Evolutionary conservation across 2,797 vertebrate genomes (phyloP), one percentile per base, ranked within the genome.

Genomic region (Cynopterus sphinx): DNA sequence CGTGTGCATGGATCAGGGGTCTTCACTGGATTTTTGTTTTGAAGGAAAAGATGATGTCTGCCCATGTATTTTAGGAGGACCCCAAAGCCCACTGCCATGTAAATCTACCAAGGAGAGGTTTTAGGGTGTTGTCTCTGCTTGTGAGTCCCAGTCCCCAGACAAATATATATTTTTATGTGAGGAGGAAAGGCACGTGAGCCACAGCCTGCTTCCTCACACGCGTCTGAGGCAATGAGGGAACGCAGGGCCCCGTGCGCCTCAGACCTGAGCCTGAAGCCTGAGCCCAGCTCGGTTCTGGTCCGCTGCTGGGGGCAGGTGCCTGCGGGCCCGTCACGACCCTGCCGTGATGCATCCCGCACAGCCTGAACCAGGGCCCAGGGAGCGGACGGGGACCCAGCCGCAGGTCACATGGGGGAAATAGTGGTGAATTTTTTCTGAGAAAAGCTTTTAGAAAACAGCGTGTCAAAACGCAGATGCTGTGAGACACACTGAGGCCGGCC

Each of bases 401-500:
- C 51, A 31, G 46, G 28, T 79, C 26, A 22, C 43, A 17, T 0
- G 8, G n/a, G 68, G 43, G 57, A 39, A 39, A 82, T 5, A 16
- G n/a, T 26, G 17, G n/a, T 15, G 41, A 89, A 16, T n/a, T 39
- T 3, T 12, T 71, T 63, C 55, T 67, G n/a, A 70, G 26, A 43
- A 92, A 28, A 33, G 43, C 31, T 63, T 92, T 82, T 36, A 59
- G 46, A 83, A 96, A 94, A 41, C 31, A 31, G 31, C 36, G 21
- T 90, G 87, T 91, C 31, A 84, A 65, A 89, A 57, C 43, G 43
- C 89, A 83, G 84, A 55, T 16, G 36, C 83, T 22, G 1, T 0
- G 21, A 61, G 43, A 43, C 28, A 51, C 0, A 0, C 59, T 8
- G 10, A 26, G 8, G 3, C 57, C 55, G 10, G 10, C 22, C 24